Base-by-base conservation (phyloP, 2,888 invertebrate genomes). In the Xanthorhoe spadicearia region DNA sequence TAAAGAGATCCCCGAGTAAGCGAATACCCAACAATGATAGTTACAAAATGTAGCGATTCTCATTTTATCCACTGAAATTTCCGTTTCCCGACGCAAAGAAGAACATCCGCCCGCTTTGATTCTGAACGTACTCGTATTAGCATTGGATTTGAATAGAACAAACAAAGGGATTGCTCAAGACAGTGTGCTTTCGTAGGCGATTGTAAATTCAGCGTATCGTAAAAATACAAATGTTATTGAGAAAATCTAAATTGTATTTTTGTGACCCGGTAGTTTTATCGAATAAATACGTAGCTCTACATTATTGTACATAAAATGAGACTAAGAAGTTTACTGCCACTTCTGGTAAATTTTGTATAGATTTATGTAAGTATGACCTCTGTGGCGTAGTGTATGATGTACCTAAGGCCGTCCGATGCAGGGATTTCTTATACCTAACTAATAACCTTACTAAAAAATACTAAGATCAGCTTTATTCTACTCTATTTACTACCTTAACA, bases 71-170 rank as follows among this genome's bases (percentile, higher is more conserved):
- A 82, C 83, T 84, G 81, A 85, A 86, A 86, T 88, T 87, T 89
- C 82, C 84, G 83, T 84, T 88, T 84, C 80, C 83, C 78, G 79
- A 83, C 81, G 86, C 86, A 88, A 88, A 88, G 86, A 85, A 85
- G 85, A 89, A 85, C 87, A 87, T 87, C 86, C 86, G 87, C 85
- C 87, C 85, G 86, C 89, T 90, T 89, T 90, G 91, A 90, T 92
- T 90, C 89, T 81, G 85, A 67, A 63, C 63, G 63, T 91, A 91
- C 91, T 92, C 88, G 90, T 91, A 91, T 91, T 92, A 91, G 90
- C 91, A 92, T 92, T 86, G 87, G 82, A 92, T 92, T 92, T 92
- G 92, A 92, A 92, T 92, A 91, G 90, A 88, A 92, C 92, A 92
- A 92, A 92, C 91, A 92, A 92, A 91, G 89, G 92, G 91, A 89